phyloP scores from a whole-genome alignment of 1,140 invertebrate genomes.

The Lasaia peninsularis region DNA sequence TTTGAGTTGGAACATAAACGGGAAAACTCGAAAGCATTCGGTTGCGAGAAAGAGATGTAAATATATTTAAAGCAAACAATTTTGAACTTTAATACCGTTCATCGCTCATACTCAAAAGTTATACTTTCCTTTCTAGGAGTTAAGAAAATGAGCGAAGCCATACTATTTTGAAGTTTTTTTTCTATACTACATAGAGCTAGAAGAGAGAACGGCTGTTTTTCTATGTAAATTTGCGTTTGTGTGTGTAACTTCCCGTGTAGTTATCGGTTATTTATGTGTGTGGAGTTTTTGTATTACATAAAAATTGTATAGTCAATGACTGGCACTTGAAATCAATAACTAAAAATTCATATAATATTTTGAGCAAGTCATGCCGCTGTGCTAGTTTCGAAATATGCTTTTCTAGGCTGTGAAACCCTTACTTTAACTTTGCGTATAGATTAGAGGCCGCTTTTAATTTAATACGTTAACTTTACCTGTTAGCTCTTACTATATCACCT shows the following conservation, averaged over 20 bases:
- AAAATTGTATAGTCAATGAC: conserved; percentile 60
- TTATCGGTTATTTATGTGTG: conserved; percentile 43
- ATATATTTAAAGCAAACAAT: conserved; percentile 34
- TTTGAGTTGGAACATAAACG: conserved; percentile 72
- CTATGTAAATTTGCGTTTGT: conserved; percentile 59
- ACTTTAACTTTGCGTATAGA: not conserved
- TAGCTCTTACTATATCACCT: too few relatives aligned
- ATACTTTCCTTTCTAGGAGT: conserved; percentile 42
- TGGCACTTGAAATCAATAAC: conserved; percentile 62
- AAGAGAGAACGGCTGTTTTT: conserved; percentile 69
- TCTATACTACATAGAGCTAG: conserved; percentile 56
- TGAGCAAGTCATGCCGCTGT: conserved; percentile 24
- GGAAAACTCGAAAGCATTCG: conserved; percentile 75
- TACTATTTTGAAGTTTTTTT: conserved; percentile 74
- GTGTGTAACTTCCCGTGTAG: conserved; percentile 68
- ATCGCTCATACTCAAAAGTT: conserved; percentile 44
- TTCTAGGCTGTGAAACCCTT: conserved; percentile 6
- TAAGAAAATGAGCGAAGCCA: conserved; percentile 55
- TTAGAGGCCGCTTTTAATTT: not conserved
- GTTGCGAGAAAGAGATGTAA: conserved; percentile 55
- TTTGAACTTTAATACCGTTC: conserved; percentile 50
- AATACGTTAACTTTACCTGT: too few relatives aligned
- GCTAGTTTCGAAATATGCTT: conserved; percentile 15
- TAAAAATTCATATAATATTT: conserved; percentile 68
- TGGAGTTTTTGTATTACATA: conserved; percentile 65